These are phyloP conservation scores for Oreotrochilus melanogaster DNA, from an alignment of 2,113 vertebrate genomes.

Conservation along the genomic window DNA sequence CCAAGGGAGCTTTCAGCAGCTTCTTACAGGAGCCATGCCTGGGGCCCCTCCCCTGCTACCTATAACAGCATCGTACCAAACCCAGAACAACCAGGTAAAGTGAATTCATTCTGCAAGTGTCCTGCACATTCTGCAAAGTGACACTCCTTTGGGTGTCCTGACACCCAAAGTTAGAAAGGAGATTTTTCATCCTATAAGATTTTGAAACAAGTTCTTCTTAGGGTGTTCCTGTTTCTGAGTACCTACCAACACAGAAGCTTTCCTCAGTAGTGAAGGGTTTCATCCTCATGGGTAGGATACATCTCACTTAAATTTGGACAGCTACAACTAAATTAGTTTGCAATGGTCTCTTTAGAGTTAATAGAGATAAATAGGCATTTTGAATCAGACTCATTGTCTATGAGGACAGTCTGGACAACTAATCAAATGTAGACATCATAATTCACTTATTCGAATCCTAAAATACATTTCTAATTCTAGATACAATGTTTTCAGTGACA, in stretches of 20 bases:
- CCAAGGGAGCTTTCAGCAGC: no score
- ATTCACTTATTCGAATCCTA: neutral
- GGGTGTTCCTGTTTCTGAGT: neutral
- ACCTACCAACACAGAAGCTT: neutral
- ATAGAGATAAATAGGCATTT: neutral
- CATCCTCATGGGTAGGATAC: neutral
- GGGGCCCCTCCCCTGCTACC: no score
- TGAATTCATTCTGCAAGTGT: neutral
- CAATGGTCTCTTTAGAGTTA: neutral
- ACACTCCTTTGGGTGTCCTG: no score
- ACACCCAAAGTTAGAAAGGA: neutral
- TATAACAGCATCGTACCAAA: no score
- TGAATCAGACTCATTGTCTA: neutral
- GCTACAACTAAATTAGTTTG: neutral
- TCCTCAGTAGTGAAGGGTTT: neutral
- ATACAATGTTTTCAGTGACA: neutral
- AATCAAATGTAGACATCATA: constrained; percentile 6
- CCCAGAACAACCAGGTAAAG: neutral
- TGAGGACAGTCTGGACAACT: constrained; percentile 21
- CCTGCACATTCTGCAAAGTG: no score
- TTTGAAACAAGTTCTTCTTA: neutral
- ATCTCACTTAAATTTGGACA: constrained; percentile 13
- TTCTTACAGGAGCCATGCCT: no score
- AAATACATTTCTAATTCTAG: neutral
- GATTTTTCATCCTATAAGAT: neutral